These are phyloP conservation scores for Deilephila porcellus DNA, from an alignment of 2,888 invertebrate genomes.

Conservation along the genomic window DNA sequence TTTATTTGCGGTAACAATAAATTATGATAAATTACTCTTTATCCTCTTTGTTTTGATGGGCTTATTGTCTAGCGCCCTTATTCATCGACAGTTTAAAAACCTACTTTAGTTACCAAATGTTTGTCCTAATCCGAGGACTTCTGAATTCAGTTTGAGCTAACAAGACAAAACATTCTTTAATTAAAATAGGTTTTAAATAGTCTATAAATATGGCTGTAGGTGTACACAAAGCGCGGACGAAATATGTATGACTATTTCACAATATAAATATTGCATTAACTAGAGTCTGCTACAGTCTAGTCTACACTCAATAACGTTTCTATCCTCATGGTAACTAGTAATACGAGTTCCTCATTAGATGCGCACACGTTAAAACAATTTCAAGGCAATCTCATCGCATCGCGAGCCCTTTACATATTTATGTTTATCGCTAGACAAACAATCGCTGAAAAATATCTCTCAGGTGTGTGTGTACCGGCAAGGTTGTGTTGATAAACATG, in stretches of 20 bases:
- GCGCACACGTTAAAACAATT: constrained; percentile 28
- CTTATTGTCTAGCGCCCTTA: background rate
- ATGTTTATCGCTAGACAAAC: constrained; percentile 29
- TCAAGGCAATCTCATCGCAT: constrained; percentile 26
- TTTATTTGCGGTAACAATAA: constrained; percentile 8
- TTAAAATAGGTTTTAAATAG: no score
- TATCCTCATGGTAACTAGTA: constrained; percentile 30
- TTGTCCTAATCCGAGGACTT: no score
- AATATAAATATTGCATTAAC: background rate
- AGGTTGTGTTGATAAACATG: constrained; percentile 24
- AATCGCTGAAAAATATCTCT: constrained; percentile 29
- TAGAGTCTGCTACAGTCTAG: background rate
- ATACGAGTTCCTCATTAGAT: constrained; percentile 29
- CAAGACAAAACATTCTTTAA: no score
- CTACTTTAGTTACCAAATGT: no score
- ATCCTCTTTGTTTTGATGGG: background rate
- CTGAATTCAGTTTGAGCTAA: no score
- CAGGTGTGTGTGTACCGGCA: constrained; percentile 2
- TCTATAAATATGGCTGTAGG: no score
- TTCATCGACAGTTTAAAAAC: no score
- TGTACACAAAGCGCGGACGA: background rate
- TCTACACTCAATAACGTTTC: constrained; percentile 20
- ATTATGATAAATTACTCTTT: background rate
- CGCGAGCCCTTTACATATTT: constrained; percentile 26
- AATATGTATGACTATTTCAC: background rate